Evolutionary conservation across 2,113 vertebrate species (phyloP).

Genomic region (Gavialis gangeticus): DNA sequence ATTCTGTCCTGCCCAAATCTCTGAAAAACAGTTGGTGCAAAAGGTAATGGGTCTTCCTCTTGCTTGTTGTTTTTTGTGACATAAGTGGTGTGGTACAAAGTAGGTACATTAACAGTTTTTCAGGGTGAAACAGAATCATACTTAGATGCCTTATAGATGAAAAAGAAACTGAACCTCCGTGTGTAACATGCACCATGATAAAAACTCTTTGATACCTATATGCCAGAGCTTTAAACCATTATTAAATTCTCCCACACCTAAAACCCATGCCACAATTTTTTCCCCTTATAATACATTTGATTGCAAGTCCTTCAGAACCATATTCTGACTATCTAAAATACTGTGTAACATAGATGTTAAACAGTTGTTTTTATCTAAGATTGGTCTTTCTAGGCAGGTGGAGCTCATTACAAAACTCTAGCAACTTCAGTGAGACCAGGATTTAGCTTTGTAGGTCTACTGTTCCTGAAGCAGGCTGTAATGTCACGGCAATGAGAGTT

Average conservation of each 20-base stretch:
- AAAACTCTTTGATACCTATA: neutral
- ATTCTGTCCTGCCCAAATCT: neutral
- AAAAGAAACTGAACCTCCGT: too few species aligned
- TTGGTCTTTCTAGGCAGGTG: neutral
- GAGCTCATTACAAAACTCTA: neutral
- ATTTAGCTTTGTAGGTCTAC: neutral
- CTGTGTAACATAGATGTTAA: neutral
- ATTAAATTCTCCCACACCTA: neutral
- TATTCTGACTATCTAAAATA: neutral
- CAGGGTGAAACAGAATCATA: too few species aligned
- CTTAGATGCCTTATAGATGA: too few species aligned
- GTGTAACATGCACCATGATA: too few species aligned
- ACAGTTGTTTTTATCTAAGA: neutral
- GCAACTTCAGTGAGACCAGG: accelerated
- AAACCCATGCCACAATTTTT: neutral
- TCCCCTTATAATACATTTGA: neutral
- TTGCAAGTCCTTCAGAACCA: constrained; percentile 41
- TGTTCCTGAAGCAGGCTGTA: neutral
- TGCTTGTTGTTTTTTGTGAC: too few species aligned
- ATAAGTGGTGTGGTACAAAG: too few species aligned
- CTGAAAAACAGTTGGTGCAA: too few species aligned
- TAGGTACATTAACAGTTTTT: too few species aligned
- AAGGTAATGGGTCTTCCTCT: too few species aligned
- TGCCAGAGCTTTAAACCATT: neutral
- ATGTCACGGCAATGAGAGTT: neutral